Evolutionary conservation across 1,140 invertebrate species (phyloP), one percentile per base, ranked within the genome.

Genomic region (Gryllus bimaculatus): DNA sequence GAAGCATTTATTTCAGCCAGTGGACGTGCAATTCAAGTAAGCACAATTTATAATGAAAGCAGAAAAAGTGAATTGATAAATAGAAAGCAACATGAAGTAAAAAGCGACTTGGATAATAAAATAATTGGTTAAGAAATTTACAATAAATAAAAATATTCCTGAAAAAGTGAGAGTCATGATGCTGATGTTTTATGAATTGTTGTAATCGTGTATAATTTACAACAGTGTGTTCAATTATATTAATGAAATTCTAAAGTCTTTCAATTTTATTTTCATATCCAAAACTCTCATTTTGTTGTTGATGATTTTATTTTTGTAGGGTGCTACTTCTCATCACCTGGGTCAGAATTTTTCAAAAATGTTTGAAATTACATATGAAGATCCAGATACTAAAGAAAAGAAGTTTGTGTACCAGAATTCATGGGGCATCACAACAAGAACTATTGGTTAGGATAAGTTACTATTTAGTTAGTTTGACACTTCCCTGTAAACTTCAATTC

Each of bases 261-360:
- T 66, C 54, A 66, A 12, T 47, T 75, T 47, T 3, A 75, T 66
- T 66, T 18, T 7, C 26, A 39, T 39, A 39, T 39, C 10, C 54
- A 1, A 66, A 13, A 13, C 54, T 66, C 54, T 66, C 10, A 1
- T 66, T 66, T 13, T 66, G 54, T 2, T 75, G 10, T 12, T 75
- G 10, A 47, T 75, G 74, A 12, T 21, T 12, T 75, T 8, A 75
- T 66, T 79, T 73, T 81, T 82, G 26, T 82, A 93, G 91, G 96
- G 96, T 48, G 98, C 92, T 0, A 99, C 98, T 0, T 99, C 97
- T 80, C 98, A 99, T 89, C 96, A 98, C 86, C 87, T 99, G 39
- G 98, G 98, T 0, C 98, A 99, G 88, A 99, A 99, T 86, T 99
- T 99, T 85, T 98, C 97, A 0, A 98, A 98, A 87, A 99, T 99